A percentile compares a stretch with the other conserved stretches of the same genome.
phyloP scores from a whole-genome alignment of 2,888 invertebrate species.

The Philhelius pedissequus region DNA sequence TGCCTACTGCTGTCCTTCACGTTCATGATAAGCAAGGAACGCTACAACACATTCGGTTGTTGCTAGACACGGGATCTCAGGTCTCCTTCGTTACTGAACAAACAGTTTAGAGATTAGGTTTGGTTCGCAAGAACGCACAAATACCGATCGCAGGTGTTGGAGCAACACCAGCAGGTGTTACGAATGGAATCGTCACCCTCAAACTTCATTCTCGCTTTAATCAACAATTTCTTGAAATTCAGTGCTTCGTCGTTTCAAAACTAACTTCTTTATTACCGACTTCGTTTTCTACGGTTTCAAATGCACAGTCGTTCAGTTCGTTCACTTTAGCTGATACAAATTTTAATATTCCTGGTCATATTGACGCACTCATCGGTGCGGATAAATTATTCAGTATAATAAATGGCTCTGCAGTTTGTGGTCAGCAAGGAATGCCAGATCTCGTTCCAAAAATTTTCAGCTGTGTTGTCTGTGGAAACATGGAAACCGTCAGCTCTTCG shows the following conservation, averaged over 20 bases:
- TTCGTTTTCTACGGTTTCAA: background rate
- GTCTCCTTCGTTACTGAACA: slow-evolving; percentile 4
- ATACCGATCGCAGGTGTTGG: slow-evolving; percentile 2
- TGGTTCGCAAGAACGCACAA: background rate
- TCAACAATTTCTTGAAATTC: background rate
- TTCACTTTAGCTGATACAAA: background rate
- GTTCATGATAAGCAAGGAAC: too few species aligned
- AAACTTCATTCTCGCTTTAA: too few species aligned
- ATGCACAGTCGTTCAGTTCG: background rate
- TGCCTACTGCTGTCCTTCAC: too few species aligned
- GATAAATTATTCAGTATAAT: slow-evolving; percentile 14
- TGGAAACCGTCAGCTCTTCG: background rate
- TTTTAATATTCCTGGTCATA: slow-evolving; percentile 9
- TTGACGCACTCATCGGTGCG: slow-evolving; percentile 4
- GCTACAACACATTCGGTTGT: slow-evolving; percentile 4
- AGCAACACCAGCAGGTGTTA: slow-evolving; percentile 2
- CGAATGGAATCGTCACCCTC: too few species aligned
- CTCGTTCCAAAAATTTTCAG: slow-evolving; percentile 7
- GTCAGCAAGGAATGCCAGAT: background rate
- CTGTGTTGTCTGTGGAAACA: slow-evolving; percentile 9
- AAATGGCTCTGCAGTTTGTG: background rate
- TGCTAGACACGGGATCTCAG: slow-evolving; percentile 8
- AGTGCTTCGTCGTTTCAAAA: background rate
- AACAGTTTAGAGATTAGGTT: background rate
- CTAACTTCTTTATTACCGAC: background rate